phyloP scores from a whole-genome alignment of 2,113 vertebrate genomes.

The Varanus salvator region DNA sequence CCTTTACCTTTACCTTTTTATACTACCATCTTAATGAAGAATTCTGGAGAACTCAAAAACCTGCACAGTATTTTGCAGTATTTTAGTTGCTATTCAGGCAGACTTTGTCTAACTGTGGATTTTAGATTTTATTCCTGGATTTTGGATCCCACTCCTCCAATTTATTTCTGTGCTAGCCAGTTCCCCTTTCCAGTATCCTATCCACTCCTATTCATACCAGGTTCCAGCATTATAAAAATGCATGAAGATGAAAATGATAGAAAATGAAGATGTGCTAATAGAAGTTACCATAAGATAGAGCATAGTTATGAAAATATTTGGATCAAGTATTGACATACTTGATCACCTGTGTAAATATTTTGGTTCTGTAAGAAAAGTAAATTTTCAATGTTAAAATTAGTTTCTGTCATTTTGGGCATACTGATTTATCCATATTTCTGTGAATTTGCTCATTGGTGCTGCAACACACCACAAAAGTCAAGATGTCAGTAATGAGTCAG shows the following conservation, averaged over 20 bases:
- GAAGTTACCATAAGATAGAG: not conserved
- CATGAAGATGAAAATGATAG: not conserved
- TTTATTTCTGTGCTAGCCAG: not conserved
- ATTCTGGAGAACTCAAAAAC: too few relatives aligned
- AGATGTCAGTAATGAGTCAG: conserved; percentile 24
- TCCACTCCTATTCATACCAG: not conserved
- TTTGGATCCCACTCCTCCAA: not conserved
- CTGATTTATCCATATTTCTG: not conserved
- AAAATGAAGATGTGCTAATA: not conserved
- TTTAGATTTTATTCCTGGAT: too few relatives aligned
- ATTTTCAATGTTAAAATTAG: not conserved
- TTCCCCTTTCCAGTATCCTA: not conserved
- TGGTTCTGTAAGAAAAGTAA: not conserved
- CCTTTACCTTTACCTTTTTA: too few relatives aligned
- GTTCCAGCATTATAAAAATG: not conserved
- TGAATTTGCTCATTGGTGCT: not conserved
- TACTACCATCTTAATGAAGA: too few relatives aligned
- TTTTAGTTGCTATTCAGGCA: too few relatives aligned
- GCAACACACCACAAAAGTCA: not conserved
- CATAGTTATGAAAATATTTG: not conserved
- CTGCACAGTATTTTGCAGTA: too few relatives aligned
- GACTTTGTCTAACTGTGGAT: too few relatives aligned
- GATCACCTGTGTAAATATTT: not conserved
- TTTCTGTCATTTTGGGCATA: not conserved
- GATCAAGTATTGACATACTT: not conserved